These are phyloP conservation scores for Hirtodrosophila confusa DNA, from an alignment of 2,888 invertebrate species.

Conservation along the genomic window DNA sequence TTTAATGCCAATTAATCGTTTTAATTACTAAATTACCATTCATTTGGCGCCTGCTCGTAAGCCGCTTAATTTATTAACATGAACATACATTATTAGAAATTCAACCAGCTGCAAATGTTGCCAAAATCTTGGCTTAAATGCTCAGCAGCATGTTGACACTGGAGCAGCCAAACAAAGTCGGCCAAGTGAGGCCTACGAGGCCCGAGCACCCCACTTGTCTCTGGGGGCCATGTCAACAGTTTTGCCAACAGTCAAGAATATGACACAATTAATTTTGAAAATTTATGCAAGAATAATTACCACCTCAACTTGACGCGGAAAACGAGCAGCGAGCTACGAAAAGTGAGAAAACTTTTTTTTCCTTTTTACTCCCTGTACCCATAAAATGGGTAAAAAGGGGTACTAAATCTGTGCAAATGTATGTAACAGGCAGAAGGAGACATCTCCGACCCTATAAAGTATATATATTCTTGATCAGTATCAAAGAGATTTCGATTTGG, in stretches of 20 bases:
- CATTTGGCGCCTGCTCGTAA: conserved; percentile 38
- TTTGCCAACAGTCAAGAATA: conserved; percentile 38
- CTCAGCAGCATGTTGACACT: conserved; percentile 48
- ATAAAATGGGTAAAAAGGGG: no score
- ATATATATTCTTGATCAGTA: no score
- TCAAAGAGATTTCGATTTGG: no score
- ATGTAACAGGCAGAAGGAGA: no score
- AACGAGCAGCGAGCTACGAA: neutral
- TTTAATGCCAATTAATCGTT: conserved; percentile 56
- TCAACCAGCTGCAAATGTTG: conserved; percentile 33
- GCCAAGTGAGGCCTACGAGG: conserved; percentile 7
- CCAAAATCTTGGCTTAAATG: conserved; percentile 47
- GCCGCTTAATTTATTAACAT: conserved; percentile 75
- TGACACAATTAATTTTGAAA: conserved; percentile 68
- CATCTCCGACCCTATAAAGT: no score
- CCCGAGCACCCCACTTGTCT: conserved; percentile 1
- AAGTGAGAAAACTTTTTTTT: conserved; percentile 1
- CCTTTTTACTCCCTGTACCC: no score
- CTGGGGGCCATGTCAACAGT: conserved; percentile 44
- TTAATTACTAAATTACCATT: conserved; percentile 49
- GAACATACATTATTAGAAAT: conserved; percentile 43
- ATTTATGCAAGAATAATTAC: conserved; percentile 74
- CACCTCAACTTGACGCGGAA: conserved; percentile 38
- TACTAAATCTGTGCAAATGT: no score
- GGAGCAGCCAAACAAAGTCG: conserved; percentile 20